Evolutionary conservation across 2,888 invertebrate species (phyloP).

Genomic region (Oasisia sp.): DNA sequence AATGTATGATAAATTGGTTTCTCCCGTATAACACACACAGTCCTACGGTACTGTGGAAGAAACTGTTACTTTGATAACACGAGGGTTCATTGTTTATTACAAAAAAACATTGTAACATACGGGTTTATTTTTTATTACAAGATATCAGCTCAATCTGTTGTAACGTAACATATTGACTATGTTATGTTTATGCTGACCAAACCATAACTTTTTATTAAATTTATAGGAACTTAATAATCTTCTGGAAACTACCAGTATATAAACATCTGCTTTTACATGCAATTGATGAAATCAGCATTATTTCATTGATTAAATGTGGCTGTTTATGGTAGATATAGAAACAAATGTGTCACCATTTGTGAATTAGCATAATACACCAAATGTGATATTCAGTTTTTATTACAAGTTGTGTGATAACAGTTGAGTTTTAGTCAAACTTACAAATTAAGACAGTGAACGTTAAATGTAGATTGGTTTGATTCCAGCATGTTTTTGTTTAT

Average conservation of each 20-base stretch:
- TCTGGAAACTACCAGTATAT: not conserved
- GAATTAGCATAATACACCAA: not conserved
- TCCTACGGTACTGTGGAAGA: too few species aligned
- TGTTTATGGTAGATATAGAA: not conserved
- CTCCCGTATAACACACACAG: too few species aligned
- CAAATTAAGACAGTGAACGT: not conserved
- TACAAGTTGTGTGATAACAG: not conserved
- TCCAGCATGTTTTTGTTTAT: not conserved
- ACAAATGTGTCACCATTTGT: not conserved
- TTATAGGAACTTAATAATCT: not conserved
- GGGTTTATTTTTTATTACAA: not conserved
- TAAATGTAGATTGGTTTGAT: not conserved
- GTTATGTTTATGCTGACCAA: not conserved
- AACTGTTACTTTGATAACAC: too few species aligned
- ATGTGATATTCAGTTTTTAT: not conserved
- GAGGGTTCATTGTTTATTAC: not conserved
- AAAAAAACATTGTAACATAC: not conserved
- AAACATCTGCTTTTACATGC: not conserved
- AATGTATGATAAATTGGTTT: too few species aligned
- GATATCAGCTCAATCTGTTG: not conserved
- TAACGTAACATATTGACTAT: not conserved
- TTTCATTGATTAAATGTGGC: not conserved
- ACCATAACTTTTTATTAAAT: not conserved
- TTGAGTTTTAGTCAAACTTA: not conserved
- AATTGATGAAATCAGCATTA: not conserved